phyloP scores from a whole-genome alignment of 2,797 vertebrate genomes.

The Allobates femoralis region DNA sequence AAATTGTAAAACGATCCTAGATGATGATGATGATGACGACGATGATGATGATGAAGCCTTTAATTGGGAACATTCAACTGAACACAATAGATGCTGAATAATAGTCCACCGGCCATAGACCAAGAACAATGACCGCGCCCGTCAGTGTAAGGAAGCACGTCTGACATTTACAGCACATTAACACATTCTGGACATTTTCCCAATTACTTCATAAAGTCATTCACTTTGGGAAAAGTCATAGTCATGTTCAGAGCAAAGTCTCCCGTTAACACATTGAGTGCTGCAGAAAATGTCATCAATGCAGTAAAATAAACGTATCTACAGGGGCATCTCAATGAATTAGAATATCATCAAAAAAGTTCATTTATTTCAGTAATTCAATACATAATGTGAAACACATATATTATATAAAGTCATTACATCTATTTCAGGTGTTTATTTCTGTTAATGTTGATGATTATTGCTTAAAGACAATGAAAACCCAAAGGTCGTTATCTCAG shows the following conservation, averaged over 20 bases:
- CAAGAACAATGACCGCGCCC: background rate
- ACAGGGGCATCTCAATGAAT: too few species aligned
- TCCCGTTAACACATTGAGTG: background rate
- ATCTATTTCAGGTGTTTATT: too few species aligned
- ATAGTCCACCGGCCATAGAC: slow-evolving; percentile 10
- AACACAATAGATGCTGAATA: slow-evolving; percentile 8
- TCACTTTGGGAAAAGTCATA: background rate
- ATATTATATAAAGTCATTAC: too few species aligned
- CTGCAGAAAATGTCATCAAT: background rate
- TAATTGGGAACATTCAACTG: slow-evolving; percentile 44
- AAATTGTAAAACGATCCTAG: slow-evolving; percentile 30
- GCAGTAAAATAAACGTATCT: too few species aligned
- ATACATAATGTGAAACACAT: too few species aligned
- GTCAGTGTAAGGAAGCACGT: background rate
- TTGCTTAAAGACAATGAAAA: too few species aligned
- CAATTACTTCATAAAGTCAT: background rate
- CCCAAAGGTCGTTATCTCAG: too few species aligned
- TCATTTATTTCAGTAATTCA: too few species aligned
- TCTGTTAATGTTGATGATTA: too few species aligned
- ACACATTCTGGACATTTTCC: background rate
- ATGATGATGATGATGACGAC: too few species aligned
- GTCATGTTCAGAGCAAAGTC: background rate
- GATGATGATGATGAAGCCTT: background rate
- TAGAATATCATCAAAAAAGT: too few species aligned
- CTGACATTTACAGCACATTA: slow-evolving; percentile 22